Base-by-base conservation (phyloP, 2,888 invertebrate species). In the Meteorus cinctellus region DNA sequence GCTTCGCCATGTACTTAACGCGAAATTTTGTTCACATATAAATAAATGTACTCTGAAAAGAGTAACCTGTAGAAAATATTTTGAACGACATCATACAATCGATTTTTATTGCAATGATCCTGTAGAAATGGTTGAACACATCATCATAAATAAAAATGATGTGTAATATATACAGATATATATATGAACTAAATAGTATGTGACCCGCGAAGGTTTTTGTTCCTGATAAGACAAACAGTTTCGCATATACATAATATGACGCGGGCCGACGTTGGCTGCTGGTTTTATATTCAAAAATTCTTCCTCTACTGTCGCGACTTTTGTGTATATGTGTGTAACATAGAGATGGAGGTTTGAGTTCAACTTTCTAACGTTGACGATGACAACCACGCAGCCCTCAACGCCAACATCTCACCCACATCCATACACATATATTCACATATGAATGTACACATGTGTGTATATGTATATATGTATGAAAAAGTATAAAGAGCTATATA, bases 241-340 rank as follows among this genome's bases (percentile, higher is more conserved):
- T 65, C 75, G 78, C 72, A 77, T 75, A 77, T 75, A 55, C 19
- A 55, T 19, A 19, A 19, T 55, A 24, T 19, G 77, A 78, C 74
- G 68, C 69, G 72, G 73, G 72, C 77, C 72, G 75, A 75, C 79
- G 78, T 79, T 80, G 76, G 79, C 55, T 6, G 55, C 19, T 55
- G 55, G 19, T 55, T 55, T 55, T 55, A 55, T 55, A 55, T 55
- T 55, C 55, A 80, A 80, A 79, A 80, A 79, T 78, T 78, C 75
- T 77, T 78, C 77, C 80, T 66, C 48, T 75, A 55, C 48, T 41
- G 51, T 73, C 55, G 19, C 19, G 55, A 55, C 55, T 55, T 48
- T 48, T 48, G n/a, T 48, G 1, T 48, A 16, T 48, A 16, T 6
- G 24, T 55, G 55, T 19, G 19, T 24, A 2, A n/a, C 2, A 24